Evolutionary conservation across 2,113 vertebrate species (phyloP).

Genomic region (Zosterops japonicus): DNA sequence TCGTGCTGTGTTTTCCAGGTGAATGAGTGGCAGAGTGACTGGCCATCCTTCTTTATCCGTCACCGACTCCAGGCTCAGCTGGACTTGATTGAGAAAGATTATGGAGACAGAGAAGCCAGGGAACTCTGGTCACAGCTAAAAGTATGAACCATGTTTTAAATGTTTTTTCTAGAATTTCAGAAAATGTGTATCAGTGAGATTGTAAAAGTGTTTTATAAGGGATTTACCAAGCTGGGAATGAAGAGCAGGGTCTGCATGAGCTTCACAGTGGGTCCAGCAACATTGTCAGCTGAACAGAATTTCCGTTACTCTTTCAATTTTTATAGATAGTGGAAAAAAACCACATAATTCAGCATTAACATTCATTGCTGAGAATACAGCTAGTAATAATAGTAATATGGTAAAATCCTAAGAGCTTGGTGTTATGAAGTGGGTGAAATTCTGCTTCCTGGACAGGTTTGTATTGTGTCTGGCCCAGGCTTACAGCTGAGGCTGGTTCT

Average conservation of each 20-base stretch:
- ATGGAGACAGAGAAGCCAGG: conserved; percentile 84
- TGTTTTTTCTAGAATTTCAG: neutral
- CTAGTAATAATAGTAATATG: neutral
- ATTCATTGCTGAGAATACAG: neutral
- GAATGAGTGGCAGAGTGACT: conserved; percentile 89
- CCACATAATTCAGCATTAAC: neutral
- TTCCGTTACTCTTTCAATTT: neutral
- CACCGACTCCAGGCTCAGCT: conserved; percentile 85
- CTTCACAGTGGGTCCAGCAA: neutral
- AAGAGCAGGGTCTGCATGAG: neutral
- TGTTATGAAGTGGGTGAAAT: neutral
- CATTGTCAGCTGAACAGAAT: neutral
- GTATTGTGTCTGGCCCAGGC: neutral
- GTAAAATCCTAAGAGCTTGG: neutral
- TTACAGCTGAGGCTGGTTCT: neutral
- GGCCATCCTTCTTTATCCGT: conserved; percentile 82
- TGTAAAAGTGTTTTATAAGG: neutral
- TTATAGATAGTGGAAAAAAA: neutral
- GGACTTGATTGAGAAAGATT: conserved; percentile 81
- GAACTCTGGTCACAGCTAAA: conserved; percentile 88
- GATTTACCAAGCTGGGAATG: neutral
- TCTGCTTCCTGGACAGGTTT: neutral
- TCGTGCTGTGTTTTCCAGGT: conserved; percentile 62
- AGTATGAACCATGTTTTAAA: conserved; percentile 65
- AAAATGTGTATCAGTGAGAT: neutral